Base-by-base conservation (phyloP, 2,888 invertebrate species). In the Orgyia antiqua region DNA sequence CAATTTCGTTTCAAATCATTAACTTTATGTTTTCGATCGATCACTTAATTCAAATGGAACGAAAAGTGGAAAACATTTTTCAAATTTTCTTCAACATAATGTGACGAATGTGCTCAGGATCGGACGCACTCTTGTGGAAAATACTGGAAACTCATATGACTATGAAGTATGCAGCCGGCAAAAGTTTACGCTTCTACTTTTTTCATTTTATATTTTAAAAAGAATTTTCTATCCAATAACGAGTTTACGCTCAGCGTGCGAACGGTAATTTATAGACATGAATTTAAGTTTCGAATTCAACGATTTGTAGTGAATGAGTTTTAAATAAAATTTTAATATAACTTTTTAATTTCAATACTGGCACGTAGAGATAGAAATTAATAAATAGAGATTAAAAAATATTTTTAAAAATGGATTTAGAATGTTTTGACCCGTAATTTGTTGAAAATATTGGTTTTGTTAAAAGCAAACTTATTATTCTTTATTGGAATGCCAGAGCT, bases 131-230 rank as follows among this genome's bases (percentile, higher is more conserved):
- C 74, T 63, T n/a, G 43, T 52, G 76, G 74, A 72, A 78, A 75
- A 74, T 70, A 68, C 68, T 61, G 55, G 62, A 68, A 79, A 72
- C 75, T 74, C 71, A 52, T 53, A 60, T 67, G 48, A 47, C 61
- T 64, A 57, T 68, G 58, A 61, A 63, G 57, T 56, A 57, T 58
- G 58, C 62, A 53, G 12, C 51, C 55, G 57, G 46, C 44, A 51
- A 54, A 68, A 67, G 65, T 72, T 72, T 58, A 36, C 52, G 51
- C 47, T 52, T 51, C 49, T 57, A 58, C 53, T 50, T 42, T 34
- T 35, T 44, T 43, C 39, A 37, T 32, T 42, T 51, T 58, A 45
- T 46, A 42, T 45, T 48, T 42, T 40, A 25, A 33, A 43, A 40
- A 23, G 23, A 24, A 36, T 28, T 31, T n/a, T 31, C 41, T 42